Percentiles rank a stretch among this genome's conserved stretches.
Conservation (phyloP, 2,113 vertebrate species). For the Rhineura floridana region DNA sequence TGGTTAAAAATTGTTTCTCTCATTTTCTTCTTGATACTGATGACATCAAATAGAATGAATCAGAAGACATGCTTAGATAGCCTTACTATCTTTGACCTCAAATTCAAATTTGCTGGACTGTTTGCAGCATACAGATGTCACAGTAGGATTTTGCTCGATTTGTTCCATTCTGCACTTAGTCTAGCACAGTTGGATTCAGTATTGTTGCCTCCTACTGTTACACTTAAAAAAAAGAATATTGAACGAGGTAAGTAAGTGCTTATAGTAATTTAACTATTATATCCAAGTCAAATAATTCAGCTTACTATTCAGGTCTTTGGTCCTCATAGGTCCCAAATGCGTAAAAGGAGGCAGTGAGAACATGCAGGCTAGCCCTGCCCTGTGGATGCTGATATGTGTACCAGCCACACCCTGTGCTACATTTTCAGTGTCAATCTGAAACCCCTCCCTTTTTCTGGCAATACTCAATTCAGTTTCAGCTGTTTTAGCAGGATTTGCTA, state of each 20-base stretch:
- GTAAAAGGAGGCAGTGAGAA: neutral
- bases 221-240: conserved; percentile 21
- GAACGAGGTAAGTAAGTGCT: neutral
- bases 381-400: no score
- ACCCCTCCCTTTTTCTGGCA: no score
- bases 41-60: neutral
- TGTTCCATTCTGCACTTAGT: neutral
- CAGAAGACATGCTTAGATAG: neutral
- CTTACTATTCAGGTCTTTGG: no score
- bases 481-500: no score
- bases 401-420: no score
- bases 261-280: neutral
- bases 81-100: neutral
- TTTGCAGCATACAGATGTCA: neutral
- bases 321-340: no score
- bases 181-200: neutral
- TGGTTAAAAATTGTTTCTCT: conserved; percentile 23
- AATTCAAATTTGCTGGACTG: conserved; percentile 21
- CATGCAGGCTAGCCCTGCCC: no score
- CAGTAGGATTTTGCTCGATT: neutral
- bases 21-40: conserved; percentile 32
- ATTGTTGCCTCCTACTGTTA: neutral
- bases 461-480: no score
- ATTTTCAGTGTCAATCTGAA: no score
- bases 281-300: neutral